phyloP scores from a whole-genome alignment of 2,888 invertebrate species.

The Stegophylla sp. region DNA sequence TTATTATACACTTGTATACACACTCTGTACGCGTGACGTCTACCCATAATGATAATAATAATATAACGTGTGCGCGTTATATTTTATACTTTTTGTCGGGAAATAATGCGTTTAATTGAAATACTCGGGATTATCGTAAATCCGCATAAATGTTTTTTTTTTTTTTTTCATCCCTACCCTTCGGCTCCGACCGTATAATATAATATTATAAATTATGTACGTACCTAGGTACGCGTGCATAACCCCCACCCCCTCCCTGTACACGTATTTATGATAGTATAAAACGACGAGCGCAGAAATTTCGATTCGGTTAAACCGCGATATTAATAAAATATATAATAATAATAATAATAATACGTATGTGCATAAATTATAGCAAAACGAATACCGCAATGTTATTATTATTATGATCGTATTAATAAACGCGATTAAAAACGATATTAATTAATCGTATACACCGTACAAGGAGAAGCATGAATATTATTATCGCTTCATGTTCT shows the following conservation, averaged over 20 bases:
- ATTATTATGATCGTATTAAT: neutral
- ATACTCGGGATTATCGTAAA: neutral
- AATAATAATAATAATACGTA: neutral
- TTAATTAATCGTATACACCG: neutral
- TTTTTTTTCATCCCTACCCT: neutral
- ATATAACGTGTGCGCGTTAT: too few relatives aligned
- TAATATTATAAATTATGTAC: too few relatives aligned
- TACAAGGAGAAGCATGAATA: too few relatives aligned
- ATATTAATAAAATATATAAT: neutral
- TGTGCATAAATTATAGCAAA: neutral
- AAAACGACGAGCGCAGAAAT: neutral
- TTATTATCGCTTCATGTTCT: neutral
- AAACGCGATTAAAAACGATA: neutral
- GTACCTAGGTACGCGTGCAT: too few relatives aligned
- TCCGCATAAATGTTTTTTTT: neutral
- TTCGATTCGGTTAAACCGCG: neutral
- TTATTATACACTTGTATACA: too few relatives aligned
- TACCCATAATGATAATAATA: too few relatives aligned
- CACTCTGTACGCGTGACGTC: too few relatives aligned
- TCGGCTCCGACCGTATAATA: neutral
- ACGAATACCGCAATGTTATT: neutral
- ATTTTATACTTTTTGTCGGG: neutral
- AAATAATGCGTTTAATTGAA: slow-evolving; percentile 20
- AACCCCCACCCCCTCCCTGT: too few relatives aligned
- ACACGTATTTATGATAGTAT: too few relatives aligned